phyloP scores from a whole-genome alignment of 2,888 invertebrate genomes.

The Leptinotarsa rubiginosa region DNA sequence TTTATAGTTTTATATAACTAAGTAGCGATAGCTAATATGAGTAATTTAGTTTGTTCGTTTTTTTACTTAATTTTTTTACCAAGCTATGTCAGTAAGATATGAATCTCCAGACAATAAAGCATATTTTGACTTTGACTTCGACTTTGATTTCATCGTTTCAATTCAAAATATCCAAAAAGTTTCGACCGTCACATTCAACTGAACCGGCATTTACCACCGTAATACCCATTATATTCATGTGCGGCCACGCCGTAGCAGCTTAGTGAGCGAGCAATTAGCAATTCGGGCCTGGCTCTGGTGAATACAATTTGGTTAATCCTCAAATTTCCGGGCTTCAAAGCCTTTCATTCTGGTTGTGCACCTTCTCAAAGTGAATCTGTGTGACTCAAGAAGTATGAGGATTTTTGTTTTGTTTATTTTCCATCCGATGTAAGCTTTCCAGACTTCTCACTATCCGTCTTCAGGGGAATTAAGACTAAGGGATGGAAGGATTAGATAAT shows the following conservation, averaged over 20 bases:
- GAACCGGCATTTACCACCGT: background rate
- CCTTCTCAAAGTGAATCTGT: conserved; percentile 20
- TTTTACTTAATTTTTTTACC: no score
- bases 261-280: conserved; percentile 36
- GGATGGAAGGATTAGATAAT: background rate
- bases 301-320: conserved; percentile 38
- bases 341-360: conserved; percentile 20
- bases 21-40: no score
- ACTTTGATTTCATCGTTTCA: background rate
- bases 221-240: conserved; percentile 17
- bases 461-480: background rate
- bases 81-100: no score
- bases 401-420: conserved; percentile 9
- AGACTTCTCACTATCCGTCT: background rate
- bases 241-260: conserved; percentile 28
- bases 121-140: no score
- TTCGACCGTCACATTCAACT: background rate
- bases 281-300: conserved; percentile 30
- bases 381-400: conserved; percentile 1
- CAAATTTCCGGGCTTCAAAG: conserved; percentile 36
- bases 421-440: background rate
- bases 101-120: no score
- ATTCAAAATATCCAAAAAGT: background rate
- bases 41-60: no score
- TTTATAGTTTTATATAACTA: no score